Evolutionary conservation across 2,797 vertebrate species (phyloP).

Genomic region (Babyrousa celebensis): DNA sequence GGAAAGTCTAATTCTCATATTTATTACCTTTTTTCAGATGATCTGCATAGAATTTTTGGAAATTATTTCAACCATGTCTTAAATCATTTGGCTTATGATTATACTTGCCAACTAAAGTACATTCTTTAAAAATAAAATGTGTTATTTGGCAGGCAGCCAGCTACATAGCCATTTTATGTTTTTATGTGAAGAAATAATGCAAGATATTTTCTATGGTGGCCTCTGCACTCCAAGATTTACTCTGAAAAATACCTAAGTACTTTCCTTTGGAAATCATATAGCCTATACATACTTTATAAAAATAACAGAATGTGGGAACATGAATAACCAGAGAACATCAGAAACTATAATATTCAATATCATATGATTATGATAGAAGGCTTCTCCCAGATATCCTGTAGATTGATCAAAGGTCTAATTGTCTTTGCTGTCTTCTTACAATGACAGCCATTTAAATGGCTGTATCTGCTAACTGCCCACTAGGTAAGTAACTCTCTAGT

Average conservation of each 20-base stretch:
- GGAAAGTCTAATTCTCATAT: slow-evolving; percentile 62
- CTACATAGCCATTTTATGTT: slow-evolving; percentile 59
- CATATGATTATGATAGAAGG: background rate
- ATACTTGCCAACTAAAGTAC: slow-evolving; percentile 65
- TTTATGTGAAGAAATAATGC: slow-evolving; percentile 75
- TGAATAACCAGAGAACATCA: slow-evolving; percentile 45
- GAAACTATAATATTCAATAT: slow-evolving; percentile 33
- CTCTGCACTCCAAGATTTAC: slow-evolving; percentile 49
- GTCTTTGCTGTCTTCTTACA: slow-evolving; percentile 24
- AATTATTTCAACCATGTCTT: slow-evolving; percentile 63
- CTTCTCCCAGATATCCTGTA: slow-evolving; percentile 42
- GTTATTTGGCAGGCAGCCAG: slow-evolving; percentile 67
- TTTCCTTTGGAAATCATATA: slow-evolving; percentile 72
- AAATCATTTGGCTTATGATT: slow-evolving; percentile 70
- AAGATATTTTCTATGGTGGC: slow-evolving; percentile 71
- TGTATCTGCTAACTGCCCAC: background rate
- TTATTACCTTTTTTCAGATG: slow-evolving; percentile 31
- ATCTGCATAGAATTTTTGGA: slow-evolving; percentile 47
- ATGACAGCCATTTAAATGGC: background rate
- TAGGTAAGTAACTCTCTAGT: background rate
- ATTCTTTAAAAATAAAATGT: slow-evolving; percentile 79
- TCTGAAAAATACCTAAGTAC: slow-evolving; percentile 72
- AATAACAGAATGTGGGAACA: slow-evolving; percentile 67
- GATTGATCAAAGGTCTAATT: background rate
- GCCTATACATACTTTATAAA: slow-evolving; percentile 75